Evolutionary conservation across 2,888 invertebrate species (phyloP).

Genomic region (Schizotus pectinicornis): DNA sequence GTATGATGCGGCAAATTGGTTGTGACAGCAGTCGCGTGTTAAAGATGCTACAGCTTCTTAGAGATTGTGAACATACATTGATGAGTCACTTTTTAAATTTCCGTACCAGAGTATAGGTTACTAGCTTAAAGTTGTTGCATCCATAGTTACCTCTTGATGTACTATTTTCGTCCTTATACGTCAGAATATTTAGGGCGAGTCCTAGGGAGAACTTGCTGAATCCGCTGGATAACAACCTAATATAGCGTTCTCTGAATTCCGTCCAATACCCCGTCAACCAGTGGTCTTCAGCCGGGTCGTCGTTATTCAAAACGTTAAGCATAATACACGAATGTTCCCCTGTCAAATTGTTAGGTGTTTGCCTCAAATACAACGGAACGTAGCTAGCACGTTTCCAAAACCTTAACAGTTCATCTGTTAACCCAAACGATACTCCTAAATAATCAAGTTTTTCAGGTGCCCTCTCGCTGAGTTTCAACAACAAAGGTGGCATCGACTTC

Average conservation of each 20-base stretch:
- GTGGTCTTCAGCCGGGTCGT: constrained; percentile 46
- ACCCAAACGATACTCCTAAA: constrained; percentile 91
- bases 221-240: too few species aligned
- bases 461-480: constrained; percentile 86
- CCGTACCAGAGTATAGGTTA: too few species aligned
- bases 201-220: too few species aligned
- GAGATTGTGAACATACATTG: too few species aligned
- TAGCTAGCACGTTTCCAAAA: constrained; percentile 85
- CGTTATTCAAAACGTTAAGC: constrained; percentile 74
- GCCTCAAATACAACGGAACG: constrained; percentile 88
- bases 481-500: constrained; percentile 83
- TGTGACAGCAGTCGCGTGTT: too few species aligned
- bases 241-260: constrained; percentile 72
- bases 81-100: too few species aligned
- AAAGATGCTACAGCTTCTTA: too few species aligned
- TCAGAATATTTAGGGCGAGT: too few species aligned
- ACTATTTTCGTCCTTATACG: too few species aligned
- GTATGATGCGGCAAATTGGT: too few species aligned
- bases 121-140: too few species aligned
- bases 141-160: too few species aligned
- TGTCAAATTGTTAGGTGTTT: constrained; percentile 93
- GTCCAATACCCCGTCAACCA: constrained; percentile 84
- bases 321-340: constrained; percentile 98
- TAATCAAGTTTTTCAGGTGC: constrained; percentile 87
- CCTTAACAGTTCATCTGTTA: constrained; percentile 84